Base-by-base conservation (phyloP, 2,888 invertebrate genomes). In the Ennomos erosarius region DNA sequence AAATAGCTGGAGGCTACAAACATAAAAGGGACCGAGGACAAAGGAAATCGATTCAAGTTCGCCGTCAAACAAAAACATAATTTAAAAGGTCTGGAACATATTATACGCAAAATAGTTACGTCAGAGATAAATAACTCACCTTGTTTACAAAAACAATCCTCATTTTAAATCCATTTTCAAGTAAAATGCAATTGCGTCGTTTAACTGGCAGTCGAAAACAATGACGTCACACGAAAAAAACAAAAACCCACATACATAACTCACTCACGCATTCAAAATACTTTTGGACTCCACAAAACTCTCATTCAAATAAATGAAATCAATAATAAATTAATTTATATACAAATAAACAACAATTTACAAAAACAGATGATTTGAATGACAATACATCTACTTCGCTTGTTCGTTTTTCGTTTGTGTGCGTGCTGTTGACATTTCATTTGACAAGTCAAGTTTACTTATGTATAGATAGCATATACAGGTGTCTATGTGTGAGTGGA, bases 111-210 rank as follows among this genome's bases (percentile, higher is more conserved):
- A 59, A 52, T 65, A 70, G 69, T 69, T 77, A 68, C 75, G 75
- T 60, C 60, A 67, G 75, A 76, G 62, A 55, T 72, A 72, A 49
- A 57, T 65, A 65, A 79, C 85, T 83, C 66, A 91, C 92, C 89
- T 86, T 84, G 76, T 80, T 81, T 79, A 79, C 73, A 72, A 78
- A 80, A 83, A 81, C 77, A 79, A 82, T 82, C 84, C 75, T 90
- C 91, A 92, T 90, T 90, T 86, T 90, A 87, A 84, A 84, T 85
- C 87, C 92, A 92, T 92, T 87, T 90, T 85, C 78, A 70, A 77
- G 78, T 81, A 84, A 88, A 87, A 87, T 86, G 87, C 85, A 93
- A 94, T 93, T 94, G 94, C 94, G 94, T 94, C 93, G 93, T 94
- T 87, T 81, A 54, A 84, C 86, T 92, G 87, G 90, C 90, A 90